A percentile compares a stretch with the other conserved stretches of the same genome.
Evolutionary conservation across 2,797 vertebrate species (phyloP).

Genomic region (Sandelia bainsii): DNA sequence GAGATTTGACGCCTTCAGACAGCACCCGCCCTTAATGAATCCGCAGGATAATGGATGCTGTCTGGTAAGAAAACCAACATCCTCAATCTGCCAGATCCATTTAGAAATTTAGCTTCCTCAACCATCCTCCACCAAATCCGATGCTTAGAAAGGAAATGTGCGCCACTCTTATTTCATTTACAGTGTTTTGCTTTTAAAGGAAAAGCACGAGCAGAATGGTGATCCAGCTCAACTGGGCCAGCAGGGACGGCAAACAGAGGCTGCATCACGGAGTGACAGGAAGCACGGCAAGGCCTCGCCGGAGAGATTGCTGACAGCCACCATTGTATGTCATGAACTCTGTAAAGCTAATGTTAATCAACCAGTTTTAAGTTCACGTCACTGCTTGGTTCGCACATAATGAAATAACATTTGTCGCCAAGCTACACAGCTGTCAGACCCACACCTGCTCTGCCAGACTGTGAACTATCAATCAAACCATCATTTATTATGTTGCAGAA

Average conservation of each 20-base stretch:
- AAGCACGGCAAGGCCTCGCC: conserved; percentile 85
- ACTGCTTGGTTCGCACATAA: conserved; percentile 10
- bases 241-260: conserved; percentile 86
- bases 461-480: conserved; percentile 29
- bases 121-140: neutral
- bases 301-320: conserved; percentile 81
- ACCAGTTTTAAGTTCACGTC: conserved; percentile 10
- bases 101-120: conserved; percentile 16
- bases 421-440: conserved; percentile 32
- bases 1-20: conserved; percentile 86
- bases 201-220: conserved; percentile 73
- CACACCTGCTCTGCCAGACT: conserved; percentile 38
- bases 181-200: conserved; percentile 56
- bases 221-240: conserved; percentile 71
- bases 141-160: neutral
- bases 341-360: conserved; percentile 22
- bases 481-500: neutral
- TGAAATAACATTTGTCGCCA: conserved; percentile 37
- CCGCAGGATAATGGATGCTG: conserved; percentile 70
- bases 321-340: conserved; percentile 37
- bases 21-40: conserved; percentile 74
- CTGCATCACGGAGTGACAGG: conserved; percentile 85
- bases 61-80: conserved; percentile 59
- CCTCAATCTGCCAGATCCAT: conserved; percentile 15
- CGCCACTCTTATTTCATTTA: neutral